A percentile compares a stretch with the other conserved stretches of the same genome.
These are phyloP conservation scores for Recurvirostra avosetta DNA, from an alignment of 2,113 vertebrate species.

Conservation along the genomic window DNA sequence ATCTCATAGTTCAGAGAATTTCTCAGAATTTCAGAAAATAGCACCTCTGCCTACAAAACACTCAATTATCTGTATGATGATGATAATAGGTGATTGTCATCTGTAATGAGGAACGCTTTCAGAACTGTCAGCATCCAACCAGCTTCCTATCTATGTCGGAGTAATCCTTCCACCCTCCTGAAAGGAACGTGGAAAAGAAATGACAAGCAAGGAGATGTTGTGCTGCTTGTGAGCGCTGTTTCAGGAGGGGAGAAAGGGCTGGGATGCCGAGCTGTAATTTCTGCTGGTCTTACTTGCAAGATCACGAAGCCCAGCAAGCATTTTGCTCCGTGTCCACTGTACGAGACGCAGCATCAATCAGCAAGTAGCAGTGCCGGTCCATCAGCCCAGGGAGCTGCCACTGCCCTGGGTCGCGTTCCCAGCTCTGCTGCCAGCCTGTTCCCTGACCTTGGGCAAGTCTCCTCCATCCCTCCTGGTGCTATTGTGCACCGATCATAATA, in stretches of 20 bases:
- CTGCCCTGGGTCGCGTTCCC: background rate
- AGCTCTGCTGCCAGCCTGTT: background rate
- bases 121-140: slow-evolving; percentile 39
- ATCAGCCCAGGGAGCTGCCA: background rate
- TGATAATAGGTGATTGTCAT: slow-evolving; percentile 44
- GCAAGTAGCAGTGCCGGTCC: background rate
- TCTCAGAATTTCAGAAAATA: slow-evolving; percentile 46
- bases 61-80: background rate
- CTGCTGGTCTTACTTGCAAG: background rate
- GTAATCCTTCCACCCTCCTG: background rate
- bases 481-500: slow-evolving; percentile 26
- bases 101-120: slow-evolving; percentile 28
- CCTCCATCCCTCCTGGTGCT: background rate
- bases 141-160: background rate
- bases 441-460: slow-evolving; percentile 22
- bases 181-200: background rate
- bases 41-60: slow-evolving; percentile 36
- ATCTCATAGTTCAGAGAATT: background rate
- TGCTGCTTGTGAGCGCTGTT: background rate
- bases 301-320: background rate
- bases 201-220: background rate
- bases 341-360: background rate
- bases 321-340: background rate
- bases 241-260: background rate
- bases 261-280: background rate